Conservation (phyloP, 2,888 invertebrate species). For the Copidosoma aretas region DNA sequence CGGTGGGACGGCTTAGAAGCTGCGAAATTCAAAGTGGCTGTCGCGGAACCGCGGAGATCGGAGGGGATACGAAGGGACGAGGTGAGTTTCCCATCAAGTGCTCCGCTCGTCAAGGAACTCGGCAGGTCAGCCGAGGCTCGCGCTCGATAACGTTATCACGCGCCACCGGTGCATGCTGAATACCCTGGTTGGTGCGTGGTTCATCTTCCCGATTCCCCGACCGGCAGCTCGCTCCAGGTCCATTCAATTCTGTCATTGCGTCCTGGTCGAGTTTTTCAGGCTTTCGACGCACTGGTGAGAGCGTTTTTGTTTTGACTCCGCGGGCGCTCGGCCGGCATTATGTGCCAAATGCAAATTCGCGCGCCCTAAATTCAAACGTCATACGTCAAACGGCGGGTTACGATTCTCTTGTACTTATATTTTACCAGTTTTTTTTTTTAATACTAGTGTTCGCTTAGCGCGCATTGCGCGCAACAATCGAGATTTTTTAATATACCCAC, state of each 20-base stretch:
- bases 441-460: neutral
- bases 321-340: neutral
- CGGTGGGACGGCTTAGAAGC: neutral
- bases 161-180: neutral
- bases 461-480: too few species aligned
- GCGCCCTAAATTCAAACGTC: neutral
- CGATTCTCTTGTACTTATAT: too few species aligned
- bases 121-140: constrained; percentile 31
- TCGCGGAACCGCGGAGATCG: constrained; percentile 1
- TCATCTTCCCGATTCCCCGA: neutral
- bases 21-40: neutral
- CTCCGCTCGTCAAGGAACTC: constrained; percentile 9
- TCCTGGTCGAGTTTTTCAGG: neutral
- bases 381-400: too few species aligned
- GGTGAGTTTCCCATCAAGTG: constrained; percentile 13
- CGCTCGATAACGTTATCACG: constrained; percentile 33
- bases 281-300: constrained; percentile 5
- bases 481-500: too few species aligned
- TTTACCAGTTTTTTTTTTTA: neutral
- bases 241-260: neutral
- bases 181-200: too few species aligned
- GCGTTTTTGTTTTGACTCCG: constrained; percentile 32
- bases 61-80: neutral
- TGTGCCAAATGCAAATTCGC: neutral
- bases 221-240: neutral